phyloP scores from a whole-genome alignment of 2,888 invertebrate species.

The Dynastes tityus region DNA sequence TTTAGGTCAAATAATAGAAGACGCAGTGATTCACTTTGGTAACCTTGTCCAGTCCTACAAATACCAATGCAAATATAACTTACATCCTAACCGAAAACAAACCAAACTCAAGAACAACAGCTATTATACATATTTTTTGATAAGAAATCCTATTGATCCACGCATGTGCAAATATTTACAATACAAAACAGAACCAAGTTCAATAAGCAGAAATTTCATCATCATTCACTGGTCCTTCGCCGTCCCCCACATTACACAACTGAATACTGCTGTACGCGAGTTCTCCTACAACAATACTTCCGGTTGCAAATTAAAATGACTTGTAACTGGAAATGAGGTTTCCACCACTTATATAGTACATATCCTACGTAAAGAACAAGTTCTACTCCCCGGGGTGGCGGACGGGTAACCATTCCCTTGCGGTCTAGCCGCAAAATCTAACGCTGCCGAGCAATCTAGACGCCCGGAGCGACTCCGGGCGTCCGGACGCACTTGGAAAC shows the following conservation, averaged over 20 bases:
- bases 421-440: slow-evolving; percentile 59
- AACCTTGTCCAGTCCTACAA: too few species aligned
- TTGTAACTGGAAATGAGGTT: slow-evolving; percentile 54
- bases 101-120: too few species aligned
- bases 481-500: slow-evolving; percentile 24
- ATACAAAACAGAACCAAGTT: not conserved
- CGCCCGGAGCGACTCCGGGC: slow-evolving; percentile 38
- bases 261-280: not conserved
- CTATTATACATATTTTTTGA: too few species aligned
- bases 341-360: slow-evolving; percentile 49
- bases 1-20: too few species aligned
- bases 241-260: not conserved
- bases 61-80: too few species aligned
- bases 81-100: too few species aligned
- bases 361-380: slow-evolving; percentile 54
- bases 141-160: not conserved
- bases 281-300: slow-evolving; percentile 43
- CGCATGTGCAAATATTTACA: not conserved
- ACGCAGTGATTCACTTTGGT: too few species aligned
- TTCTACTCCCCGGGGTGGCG: slow-evolving; percentile 53
- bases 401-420: slow-evolving; percentile 55
- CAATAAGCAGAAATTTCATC: slow-evolving; percentile 2
- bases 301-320: slow-evolving; percentile 56
- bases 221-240: not conserved
- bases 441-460: slow-evolving; percentile 57